A percentile compares a stretch with the other conserved stretches of the same genome.
Evolutionary conservation across 1,140 invertebrate species (phyloP).

Genomic region (Drosophila sp.): DNA sequence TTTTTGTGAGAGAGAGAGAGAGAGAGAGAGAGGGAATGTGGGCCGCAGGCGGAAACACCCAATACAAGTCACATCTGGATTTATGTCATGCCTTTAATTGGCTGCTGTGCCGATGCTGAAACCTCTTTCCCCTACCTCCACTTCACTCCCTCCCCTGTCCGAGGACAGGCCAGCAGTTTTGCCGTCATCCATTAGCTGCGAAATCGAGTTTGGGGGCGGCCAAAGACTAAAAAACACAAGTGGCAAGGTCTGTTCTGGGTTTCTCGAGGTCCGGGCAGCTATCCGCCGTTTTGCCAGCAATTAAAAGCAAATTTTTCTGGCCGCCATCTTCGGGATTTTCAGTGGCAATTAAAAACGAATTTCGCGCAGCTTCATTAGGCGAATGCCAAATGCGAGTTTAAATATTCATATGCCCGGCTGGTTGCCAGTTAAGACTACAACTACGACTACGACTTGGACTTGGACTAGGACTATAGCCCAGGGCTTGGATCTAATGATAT

Average conservation of each 20-base stretch:
- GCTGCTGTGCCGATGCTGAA: constrained; percentile 71
- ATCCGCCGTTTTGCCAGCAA: constrained; percentile 54
- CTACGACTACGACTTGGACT: no score
- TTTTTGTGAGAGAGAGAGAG: constrained; percentile 54
- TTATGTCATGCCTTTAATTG: constrained; percentile 84
- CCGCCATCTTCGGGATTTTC: constrained; percentile 75
- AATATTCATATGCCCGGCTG: constrained; percentile 70
- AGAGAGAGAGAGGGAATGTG: constrained; percentile 67
- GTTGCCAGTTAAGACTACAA: constrained; percentile 18
- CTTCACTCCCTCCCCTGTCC: constrained; percentile 16
- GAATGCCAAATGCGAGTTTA: constrained; percentile 58
- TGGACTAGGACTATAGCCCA: constrained; percentile 29
- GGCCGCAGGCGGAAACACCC: constrained; percentile 84
- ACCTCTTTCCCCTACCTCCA: not conserved
- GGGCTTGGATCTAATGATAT: constrained; percentile 42
- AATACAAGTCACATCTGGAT: constrained; percentile 84
- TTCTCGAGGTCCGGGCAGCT: constrained; percentile 11
- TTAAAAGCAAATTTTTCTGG: constrained; percentile 79
- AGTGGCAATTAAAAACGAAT: constrained; percentile 80
- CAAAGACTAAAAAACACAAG: constrained; percentile 73
- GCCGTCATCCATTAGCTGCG: constrained; percentile 76
- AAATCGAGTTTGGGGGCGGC: constrained; percentile 71
- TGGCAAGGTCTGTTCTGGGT: constrained; percentile 50
- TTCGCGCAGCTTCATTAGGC: constrained; percentile 78
- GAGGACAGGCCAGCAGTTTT: constrained; percentile 57